Conservation (phyloP, 2,888 invertebrate genomes). For the Sinotaia quadrata region DNA sequence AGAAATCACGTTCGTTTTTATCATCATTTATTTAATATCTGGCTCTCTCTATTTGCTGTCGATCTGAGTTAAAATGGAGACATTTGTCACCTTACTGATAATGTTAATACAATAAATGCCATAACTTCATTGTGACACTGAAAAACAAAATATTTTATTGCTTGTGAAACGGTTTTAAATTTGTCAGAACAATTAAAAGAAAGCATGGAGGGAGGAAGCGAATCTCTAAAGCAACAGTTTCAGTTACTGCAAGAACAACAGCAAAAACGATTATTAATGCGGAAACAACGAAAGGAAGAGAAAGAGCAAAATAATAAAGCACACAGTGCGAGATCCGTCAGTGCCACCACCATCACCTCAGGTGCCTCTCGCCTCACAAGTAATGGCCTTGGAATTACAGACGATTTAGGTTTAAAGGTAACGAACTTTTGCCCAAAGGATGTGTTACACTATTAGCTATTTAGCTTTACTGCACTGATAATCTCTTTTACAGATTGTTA, state of each 20-base stretch:
- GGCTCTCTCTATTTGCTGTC: too few relatives aligned
- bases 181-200: background rate
- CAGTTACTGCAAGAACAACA: conserved; percentile 64
- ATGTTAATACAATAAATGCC: background rate
- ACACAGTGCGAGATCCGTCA: conserved; percentile 7
- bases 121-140: too few relatives aligned
- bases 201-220: conserved; percentile 33
- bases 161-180: too few relatives aligned
- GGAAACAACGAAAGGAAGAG: conserved; percentile 21
- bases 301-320: conserved; percentile 20
- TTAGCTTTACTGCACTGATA: background rate
- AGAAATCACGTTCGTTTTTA: too few relatives aligned
- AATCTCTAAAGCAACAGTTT: conserved; percentile 62
- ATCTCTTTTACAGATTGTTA: background rate
- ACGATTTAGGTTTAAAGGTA: conserved; percentile 64
- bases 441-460: background rate
- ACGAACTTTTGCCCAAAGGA: background rate
- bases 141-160: too few relatives aligned
- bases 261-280: conserved; percentile 55
- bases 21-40: too few relatives aligned
- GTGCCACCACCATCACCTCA: conserved; percentile 1
- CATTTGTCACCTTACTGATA: background rate
- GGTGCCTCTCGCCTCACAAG: background rate
- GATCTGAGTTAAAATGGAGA: background rate
- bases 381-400: conserved; percentile 59